Evolutionary conservation across 2,888 invertebrate species (phyloP).

Genomic region (Macaria liturata): DNA sequence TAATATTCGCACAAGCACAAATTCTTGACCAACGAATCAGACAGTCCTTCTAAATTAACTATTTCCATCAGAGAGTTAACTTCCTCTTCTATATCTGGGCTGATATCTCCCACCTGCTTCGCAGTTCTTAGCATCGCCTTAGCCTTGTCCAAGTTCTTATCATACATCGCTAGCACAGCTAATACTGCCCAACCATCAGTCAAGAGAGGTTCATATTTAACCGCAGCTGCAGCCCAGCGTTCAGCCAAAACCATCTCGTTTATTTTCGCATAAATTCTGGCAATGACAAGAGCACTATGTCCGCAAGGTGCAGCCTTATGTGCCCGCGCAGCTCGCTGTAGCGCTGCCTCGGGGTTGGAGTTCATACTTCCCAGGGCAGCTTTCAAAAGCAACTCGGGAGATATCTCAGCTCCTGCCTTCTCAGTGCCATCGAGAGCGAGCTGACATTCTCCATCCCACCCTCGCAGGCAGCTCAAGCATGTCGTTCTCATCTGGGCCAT

Average conservation of each 20-base stretch:
- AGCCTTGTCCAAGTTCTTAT: constrained; percentile 58
- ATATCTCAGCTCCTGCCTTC: constrained; percentile 52
- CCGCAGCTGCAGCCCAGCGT: constrained; percentile 68
- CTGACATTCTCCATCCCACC: constrained; percentile 66
- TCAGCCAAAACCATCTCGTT: constrained; percentile 58
- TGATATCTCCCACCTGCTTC: constrained; percentile 62
- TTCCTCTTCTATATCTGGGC: constrained; percentile 58
- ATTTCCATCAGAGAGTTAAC: constrained; percentile 52
- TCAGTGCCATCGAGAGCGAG: constrained; percentile 57
- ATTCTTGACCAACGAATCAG: constrained; percentile 61
- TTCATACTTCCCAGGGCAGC: constrained; percentile 57
- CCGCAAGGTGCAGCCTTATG: constrained; percentile 64
- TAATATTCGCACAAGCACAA: constrained; percentile 63
- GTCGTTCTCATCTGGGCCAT: constrained; percentile 66
- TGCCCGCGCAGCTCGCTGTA: constrained; percentile 69
- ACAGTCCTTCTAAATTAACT: constrained; percentile 50
- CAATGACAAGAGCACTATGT: constrained; percentile 63
- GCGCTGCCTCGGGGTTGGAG: constrained; percentile 48
- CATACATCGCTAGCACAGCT: constrained; percentile 61
- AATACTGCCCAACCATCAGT: constrained; percentile 74
- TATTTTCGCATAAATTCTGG: constrained; percentile 56
- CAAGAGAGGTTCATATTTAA: constrained; percentile 64
- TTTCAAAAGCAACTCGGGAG: constrained; percentile 55
- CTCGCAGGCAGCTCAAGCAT: constrained; percentile 50
- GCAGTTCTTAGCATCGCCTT: constrained; percentile 66